Conservation (phyloP, 2,888 invertebrate genomes). For the Eupithecia subfuscata region DNA sequence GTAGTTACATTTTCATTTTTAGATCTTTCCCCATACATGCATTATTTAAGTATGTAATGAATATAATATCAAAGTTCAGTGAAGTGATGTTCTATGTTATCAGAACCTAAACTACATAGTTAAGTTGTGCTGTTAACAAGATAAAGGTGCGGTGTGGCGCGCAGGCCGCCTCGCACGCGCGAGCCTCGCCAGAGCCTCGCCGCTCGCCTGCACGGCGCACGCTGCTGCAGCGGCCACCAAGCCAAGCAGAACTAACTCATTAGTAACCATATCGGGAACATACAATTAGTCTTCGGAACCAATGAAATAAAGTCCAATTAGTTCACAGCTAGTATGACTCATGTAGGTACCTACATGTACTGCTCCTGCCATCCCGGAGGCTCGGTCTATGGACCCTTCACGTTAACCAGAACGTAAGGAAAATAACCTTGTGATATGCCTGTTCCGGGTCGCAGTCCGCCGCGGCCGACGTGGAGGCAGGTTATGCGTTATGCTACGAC, state of each 20-base stretch:
- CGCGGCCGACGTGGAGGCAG: not conserved
- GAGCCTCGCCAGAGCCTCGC: not conserved
- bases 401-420: not conserved
- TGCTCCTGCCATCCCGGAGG: not conserved
- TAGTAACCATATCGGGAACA: not conserved
- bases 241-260: not conserved
- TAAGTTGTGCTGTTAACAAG: conserved; percentile 40
- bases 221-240: not conserved
- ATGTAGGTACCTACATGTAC: not conserved
- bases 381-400: not conserved
- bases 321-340: conserved; percentile 22
- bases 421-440: conserved; percentile 36
- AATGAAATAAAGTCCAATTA: not conserved
- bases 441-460: conserved; percentile 23
- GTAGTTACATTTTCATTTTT: conserved; percentile 51
- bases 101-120: conserved; percentile 47
- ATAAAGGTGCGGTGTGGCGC: conserved; percentile 32
- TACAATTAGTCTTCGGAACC: not conserved
- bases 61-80: conserved; percentile 39
- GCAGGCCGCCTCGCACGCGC: conserved; percentile 5
- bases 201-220: too few relatives aligned
- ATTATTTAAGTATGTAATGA: conserved; percentile 22
- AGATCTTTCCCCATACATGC: conserved; percentile 22
- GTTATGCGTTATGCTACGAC: not conserved
- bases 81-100: conserved; percentile 47